phyloP scores from a whole-genome alignment of 2,113 vertebrate species.

The Pygoscelis adeliae region DNA sequence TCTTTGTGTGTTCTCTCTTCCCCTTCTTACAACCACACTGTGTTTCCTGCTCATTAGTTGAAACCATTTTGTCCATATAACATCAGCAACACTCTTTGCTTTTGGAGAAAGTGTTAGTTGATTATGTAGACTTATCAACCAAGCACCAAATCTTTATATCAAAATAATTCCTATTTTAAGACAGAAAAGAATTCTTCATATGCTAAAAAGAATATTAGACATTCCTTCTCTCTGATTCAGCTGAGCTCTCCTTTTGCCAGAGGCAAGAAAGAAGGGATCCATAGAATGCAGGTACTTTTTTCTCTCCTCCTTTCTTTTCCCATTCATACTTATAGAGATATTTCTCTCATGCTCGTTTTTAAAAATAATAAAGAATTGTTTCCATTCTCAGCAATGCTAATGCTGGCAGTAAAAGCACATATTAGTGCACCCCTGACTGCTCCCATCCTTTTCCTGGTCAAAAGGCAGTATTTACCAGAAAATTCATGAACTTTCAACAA shows the following conservation, averaged over 20 bases:
- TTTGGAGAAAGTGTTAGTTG: neutral
- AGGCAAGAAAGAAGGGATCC: neutral
- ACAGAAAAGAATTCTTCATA: neutral
- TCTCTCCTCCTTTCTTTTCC: neutral
- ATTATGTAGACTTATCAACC: too few relatives aligned
- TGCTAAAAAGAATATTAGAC: neutral
- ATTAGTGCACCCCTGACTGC: neutral
- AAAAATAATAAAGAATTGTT: neutral
- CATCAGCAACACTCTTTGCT: neutral
- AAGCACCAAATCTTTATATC: neutral
- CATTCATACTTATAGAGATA: neutral
- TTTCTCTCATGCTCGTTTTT: neutral
- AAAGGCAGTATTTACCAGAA: neutral
- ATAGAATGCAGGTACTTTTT: neutral
- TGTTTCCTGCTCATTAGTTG: neutral
- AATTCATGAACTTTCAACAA: neutral
- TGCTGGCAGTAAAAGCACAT: neutral
- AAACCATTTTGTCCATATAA: neutral
- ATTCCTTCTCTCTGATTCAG: neutral
- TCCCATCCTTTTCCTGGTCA: neutral
- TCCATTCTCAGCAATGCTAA: neutral
- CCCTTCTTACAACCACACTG: neutral
- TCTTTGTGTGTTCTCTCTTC: neutral
- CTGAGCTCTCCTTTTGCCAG: neutral
- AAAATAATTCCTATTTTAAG: neutral